Base-by-base conservation (phyloP, 92 coral and sea anemone species). In the Umimayanthus chanpuru region DNA sequence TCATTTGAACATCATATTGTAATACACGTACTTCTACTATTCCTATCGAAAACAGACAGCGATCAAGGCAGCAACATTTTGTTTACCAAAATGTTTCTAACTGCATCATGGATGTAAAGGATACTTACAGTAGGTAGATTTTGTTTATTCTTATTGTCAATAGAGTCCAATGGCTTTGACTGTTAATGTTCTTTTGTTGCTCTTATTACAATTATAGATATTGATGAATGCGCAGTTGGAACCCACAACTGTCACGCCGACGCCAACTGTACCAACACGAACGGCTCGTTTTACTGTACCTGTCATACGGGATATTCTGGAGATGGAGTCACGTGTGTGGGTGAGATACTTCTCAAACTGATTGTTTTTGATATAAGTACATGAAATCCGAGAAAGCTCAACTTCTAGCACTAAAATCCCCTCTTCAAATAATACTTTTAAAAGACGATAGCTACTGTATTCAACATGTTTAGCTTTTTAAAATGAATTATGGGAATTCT, bases 231-330 rank as follows among this genome's bases (percentile, higher is more conserved):
- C 77, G 82, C 93, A 9, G 53, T 81, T 18, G 94, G 87, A 20
- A 74, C 88, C 14, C 86, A 92, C 83, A 92, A 94, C 81, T 94
- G 96, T 32, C 95, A 92, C 56, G 26, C 81, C 75, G 92, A 94
- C 39, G 89, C 96, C 70, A 90, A 92, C 88, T 94, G 96, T 41
- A 74, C 93, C 81, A 94, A 94, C 90, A 92, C 92, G 55, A 93
- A 92, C 88, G 97, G 97, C 73, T 92, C 95, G 55, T 94, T 94
- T 85, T 84, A 91, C 90, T 94, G 97, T 73, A 92, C 94, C 6
- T 94, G 96, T 86, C 93, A 88, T 47, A 76, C 74, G 41, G 96
- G 96, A 7, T 94, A 92, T 79, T 92, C 94, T 21, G 96, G 96
- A 85, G 88, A 94, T 79, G 96, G 96, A 21, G 91, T 90, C 87